These are phyloP conservation scores for Bombus turneri DNA, from an alignment of 1,140 invertebrate species.

Conservation along the genomic window DNA sequence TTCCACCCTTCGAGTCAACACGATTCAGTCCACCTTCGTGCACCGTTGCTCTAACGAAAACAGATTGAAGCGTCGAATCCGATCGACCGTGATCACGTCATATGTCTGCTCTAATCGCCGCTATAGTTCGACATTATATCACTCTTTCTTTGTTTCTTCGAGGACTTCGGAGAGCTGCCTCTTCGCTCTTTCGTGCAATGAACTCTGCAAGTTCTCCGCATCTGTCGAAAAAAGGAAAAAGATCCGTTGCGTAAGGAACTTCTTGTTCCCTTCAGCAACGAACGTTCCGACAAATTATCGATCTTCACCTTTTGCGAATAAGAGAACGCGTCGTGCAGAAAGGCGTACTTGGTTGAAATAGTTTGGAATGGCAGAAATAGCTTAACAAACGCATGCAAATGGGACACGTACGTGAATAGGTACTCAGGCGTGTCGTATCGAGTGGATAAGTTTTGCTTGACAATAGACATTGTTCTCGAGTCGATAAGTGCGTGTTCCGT, in stretches of 20 bases:
- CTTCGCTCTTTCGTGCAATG: neutral
- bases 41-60: slow-evolving; percentile 29
- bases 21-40: neutral
- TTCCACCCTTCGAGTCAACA: neutral
- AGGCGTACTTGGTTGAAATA: neutral
- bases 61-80: slow-evolving; percentile 17
- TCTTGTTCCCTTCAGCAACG: no score
- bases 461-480: slow-evolving; percentile 31
- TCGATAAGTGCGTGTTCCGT: slow-evolving; percentile 9
- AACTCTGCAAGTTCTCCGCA: neutral
- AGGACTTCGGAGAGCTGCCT: no score
- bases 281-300: no score
- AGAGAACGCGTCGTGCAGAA: no score
- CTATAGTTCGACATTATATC: neutral
- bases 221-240: neutral
- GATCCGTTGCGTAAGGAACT: neutral
- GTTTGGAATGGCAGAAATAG: neutral
- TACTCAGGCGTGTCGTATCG: neutral
- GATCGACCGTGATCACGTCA: slow-evolving; percentile 48
- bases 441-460: slow-evolving; percentile 11
- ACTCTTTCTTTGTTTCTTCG: neutral
- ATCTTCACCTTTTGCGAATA: no score
- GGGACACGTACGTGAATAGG: neutral
- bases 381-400: neutral
- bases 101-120: slow-evolving; percentile 25